Base-by-base conservation (phyloP, 2,113 vertebrate species). In the Paramisgurnus dabryanus region DNA sequence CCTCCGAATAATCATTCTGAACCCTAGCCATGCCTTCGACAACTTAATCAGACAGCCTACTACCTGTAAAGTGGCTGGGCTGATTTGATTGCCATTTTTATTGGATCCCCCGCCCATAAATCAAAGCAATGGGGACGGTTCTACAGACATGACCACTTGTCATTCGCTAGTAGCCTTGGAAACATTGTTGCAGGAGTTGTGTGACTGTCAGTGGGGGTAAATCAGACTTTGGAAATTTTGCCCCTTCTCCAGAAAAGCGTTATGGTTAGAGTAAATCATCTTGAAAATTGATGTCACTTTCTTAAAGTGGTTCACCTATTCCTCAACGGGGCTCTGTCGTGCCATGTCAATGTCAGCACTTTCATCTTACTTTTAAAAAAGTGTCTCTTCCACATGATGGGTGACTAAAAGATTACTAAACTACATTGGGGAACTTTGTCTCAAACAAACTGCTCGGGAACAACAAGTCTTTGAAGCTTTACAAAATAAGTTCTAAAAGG, bases 31-130 rank as follows among this genome's bases (percentile, higher is more conserved):
- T 93, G 93, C 92, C 91, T 93, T 93, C 90, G 91, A 94, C 93
- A 94, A 93, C 93, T 94, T 91, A 93, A 94, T 94, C 93, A 94
- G 93, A 93, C 92, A 90, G 87, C 89, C 88, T 91, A 92, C 91
- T 92, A 93, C 92, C 93, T 94, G 93, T 92, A 92, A 94, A 93
- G 92, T 94, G 93, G 92, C 91, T 93, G 92, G 92, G 92, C 89
- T 94, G 92, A 94, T 94, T 94, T 93, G 92, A 94, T 94, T 92
- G 93, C 92, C 92, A 92, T 93, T 94, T 94, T 93, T 94, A 94
- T 94, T 94, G 92, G 93, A 91, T 92, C 90, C 82, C 86, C 87
- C 87, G 81, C 89, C 88, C 89, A 94, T 94, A 92, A 93, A 94
- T 94, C 93, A 94, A 92, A 93, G 89, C 93, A 94, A 94, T 92